These are phyloP conservation scores for Tubiluchus corallicola DNA, from an alignment of 2,888 invertebrate genomes.

Conservation along the genomic window DNA sequence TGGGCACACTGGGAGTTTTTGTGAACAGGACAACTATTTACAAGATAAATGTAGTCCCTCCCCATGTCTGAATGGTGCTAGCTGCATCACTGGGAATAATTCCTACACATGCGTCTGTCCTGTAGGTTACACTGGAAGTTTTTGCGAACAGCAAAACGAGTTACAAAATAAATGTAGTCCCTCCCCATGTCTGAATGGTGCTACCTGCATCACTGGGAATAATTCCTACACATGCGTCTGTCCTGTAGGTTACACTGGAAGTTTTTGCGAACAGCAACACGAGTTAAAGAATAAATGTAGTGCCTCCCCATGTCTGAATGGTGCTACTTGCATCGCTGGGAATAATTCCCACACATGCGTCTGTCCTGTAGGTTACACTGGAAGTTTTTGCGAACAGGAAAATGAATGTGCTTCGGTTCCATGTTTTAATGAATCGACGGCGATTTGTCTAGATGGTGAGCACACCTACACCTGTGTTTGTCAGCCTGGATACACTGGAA, in stretches of 20 bases:
- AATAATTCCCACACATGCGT: background rate
- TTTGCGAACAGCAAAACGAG: slow-evolving; percentile 1
- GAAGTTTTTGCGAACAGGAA: background rate
- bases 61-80: too few species aligned
- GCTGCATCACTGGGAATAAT: too few species aligned
- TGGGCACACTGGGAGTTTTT: background rate
- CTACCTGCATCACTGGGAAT: too few species aligned
- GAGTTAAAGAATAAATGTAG: too few species aligned
- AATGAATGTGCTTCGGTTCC: too few species aligned
- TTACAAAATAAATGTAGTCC: too few species aligned
- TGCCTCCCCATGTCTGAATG: background rate
- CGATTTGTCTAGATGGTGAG: too few species aligned
- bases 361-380: background rate
- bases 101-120: slow-evolving; percentile 3
- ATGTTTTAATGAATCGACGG: too few species aligned
- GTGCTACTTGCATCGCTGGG: background rate
- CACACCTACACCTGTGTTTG: background rate
- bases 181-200: background rate
- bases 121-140: background rate
- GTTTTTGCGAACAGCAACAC: background rate
- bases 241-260: background rate
- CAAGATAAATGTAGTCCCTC: background rate
- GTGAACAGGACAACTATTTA: too few species aligned
- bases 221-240: background rate
- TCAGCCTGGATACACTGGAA: background rate